These are phyloP conservation scores for Lypha dubia DNA, from an alignment of 2,888 invertebrate species.

Conservation along the genomic window DNA sequence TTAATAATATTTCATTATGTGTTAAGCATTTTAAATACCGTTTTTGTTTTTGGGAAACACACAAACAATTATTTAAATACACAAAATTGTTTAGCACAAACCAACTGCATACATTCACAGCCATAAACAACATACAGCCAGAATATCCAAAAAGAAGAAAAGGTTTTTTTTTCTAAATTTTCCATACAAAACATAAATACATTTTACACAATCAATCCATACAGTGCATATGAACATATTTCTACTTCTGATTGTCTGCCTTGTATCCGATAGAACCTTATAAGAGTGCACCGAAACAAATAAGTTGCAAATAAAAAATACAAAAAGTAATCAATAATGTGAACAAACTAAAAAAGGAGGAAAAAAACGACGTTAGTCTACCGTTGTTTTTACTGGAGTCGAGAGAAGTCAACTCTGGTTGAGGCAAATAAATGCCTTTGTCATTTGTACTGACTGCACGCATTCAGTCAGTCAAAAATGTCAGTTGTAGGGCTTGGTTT, in stretches of 20 bases:
- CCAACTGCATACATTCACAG: constrained; percentile 19
- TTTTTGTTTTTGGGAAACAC: constrained; percentile 10
- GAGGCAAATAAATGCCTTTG: constrained; percentile 16
- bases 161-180: constrained; percentile 44
- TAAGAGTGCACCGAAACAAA: constrained; percentile 22
- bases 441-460: constrained; percentile 62
- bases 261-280: constrained; percentile 67
- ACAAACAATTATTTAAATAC: constrained; percentile 41
- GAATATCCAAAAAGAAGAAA: constrained; percentile 29
- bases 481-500: constrained; percentile 65
- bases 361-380: constrained; percentile 6
- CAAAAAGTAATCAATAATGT: constrained; percentile 48
- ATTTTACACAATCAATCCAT: constrained; percentile 29
- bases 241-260: constrained; percentile 60
- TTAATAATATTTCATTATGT: constrained; percentile 75
- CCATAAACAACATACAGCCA: no score
- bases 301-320: not conserved
- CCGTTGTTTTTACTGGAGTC: constrained; percentile 10
- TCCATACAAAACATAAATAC: constrained; percentile 45
- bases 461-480: constrained; percentile 72
- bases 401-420: not conserved
- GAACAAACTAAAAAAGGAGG: no score
- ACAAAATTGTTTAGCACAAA: constrained; percentile 55
- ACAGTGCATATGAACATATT: constrained; percentile 12
- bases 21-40: constrained; percentile 70